Evolutionary conservation across 2,797 vertebrate species (phyloP).

Genomic region (Peromyscus melanophrys): DNA sequence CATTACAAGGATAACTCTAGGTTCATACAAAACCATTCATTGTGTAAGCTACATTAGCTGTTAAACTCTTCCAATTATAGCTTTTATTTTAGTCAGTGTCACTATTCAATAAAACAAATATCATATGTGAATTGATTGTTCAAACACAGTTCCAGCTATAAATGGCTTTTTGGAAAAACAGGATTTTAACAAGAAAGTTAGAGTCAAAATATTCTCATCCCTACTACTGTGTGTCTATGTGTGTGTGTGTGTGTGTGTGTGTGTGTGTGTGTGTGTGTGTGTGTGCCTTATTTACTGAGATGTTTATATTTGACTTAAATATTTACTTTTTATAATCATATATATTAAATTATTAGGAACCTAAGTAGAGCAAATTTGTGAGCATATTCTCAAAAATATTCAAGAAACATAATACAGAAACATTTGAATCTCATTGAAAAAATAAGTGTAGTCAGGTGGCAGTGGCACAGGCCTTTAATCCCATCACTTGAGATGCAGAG

Average conservation of each 20-base stretch:
- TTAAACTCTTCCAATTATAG: not conserved
- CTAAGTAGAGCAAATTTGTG: not conserved
- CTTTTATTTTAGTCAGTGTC: constrained; percentile 27
- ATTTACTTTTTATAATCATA: constrained; percentile 43
- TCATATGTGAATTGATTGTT: constrained; percentile 25
- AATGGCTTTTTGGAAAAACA: not conserved
- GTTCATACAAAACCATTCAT: not conserved
- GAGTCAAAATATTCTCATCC: not conserved
- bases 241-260: too few species aligned
- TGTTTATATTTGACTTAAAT: constrained; percentile 41
- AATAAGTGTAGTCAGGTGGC: not conserved
- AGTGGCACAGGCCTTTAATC: too few species aligned
- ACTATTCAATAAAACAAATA: not conserved
- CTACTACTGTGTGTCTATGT: not conserved
- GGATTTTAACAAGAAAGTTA: not conserved
- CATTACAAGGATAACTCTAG: not conserved
- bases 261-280: too few species aligned
- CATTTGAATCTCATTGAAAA: constrained; percentile 26
- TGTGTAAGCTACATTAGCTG: not conserved
- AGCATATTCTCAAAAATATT: not conserved
- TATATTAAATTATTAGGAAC: not conserved
- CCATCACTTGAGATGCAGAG: too few species aligned
- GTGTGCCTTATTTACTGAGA: not conserved
- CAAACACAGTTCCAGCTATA: not conserved
- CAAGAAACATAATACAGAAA: not conserved